Base-by-base conservation (phyloP, 2,888 invertebrate species). In the Bellardia pandia region DNA sequence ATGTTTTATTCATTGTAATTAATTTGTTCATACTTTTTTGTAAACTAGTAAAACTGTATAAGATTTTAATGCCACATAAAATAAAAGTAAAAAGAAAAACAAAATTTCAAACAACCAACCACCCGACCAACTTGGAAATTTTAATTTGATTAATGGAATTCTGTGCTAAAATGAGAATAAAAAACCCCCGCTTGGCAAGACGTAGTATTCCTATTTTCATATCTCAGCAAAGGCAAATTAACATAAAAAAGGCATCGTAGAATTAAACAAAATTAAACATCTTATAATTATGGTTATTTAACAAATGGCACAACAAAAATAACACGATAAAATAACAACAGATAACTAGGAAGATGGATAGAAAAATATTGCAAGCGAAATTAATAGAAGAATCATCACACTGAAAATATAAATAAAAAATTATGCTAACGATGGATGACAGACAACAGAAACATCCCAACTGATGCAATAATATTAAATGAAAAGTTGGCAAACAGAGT, bases 141-240 rank as follows among this genome's bases (percentile, higher is more conserved):
- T 77, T 77, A 81, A 81, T 86, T 81, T 86, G 77, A 81, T 86
- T 81, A 86, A 85, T 85, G 80, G 58, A 81, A 77, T 66, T 80
- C 30, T 30, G 30, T 40, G 48, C 64, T 75, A 80, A 62, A 62
- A 37, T 37, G 37, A 58, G 11, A 76, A 53, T 0, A 64, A 66
- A 37, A 14, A 69, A 14, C 4, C 6, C 6, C 51, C 8, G 5
- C 14, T 51, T 33, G 33, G 5, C 14, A 69, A 66, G 16, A 42
- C 13, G 60, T 51, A 3, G 9, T 51, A 33, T 53, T 9, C 33
- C 13, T 53, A 30, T 16, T 23, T 64, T 53, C 42, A 6, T 5
- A 37, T 8, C 13, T 40, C 11, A 48, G 48, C 64, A 53, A 14
- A 56, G 8, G 14, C 30, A 71, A 68, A 40, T 1, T 0, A 66